Base-by-base conservation (phyloP, 2,797 vertebrate species). In the Oryzias sinensis region DNA sequence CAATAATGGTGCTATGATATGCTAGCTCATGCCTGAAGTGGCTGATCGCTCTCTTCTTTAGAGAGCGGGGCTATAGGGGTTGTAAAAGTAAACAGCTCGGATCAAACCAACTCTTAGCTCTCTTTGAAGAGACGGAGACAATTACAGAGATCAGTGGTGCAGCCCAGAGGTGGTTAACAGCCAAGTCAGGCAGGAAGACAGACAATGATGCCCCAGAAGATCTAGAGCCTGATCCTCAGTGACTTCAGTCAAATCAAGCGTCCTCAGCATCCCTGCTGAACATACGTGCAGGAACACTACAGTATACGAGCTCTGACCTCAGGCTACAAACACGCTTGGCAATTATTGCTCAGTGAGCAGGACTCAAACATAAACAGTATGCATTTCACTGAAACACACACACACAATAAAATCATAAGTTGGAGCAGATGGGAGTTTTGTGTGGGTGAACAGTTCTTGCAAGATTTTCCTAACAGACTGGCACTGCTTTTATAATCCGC, bases 101-200 rank as follows among this genome's bases (percentile, higher is more conserved):
- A 90, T 89, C 87, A 87, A 89, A 85, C 84, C 81, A 84, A 86
- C 82, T 87, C 82, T 82, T 73, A 50, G 76, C 79, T 84, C 76
- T 65, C 79, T 88, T 87, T 88, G 84, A 90, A 89, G 86, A 87
- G 80, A 75, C 74, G 65, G 69, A 87, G 85, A 88, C 83, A 86
- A 89, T 90, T 88, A 89, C 73, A 25, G 66, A 84, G 87, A 87
- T 87, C 86, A 89, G 78, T 86, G 86, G 84, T 82, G 83, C 87
- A 85, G 79, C 84, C 85, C 83, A 81, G 79, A 85, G 85, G 81
- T 88, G 84, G 86, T 88, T 87, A 87, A 86, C 83, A 83, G 81
- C 85, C 81, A 58, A 80, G 83, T 82, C 84, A 79, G 79, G 76
- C 79, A 81, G 80, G 83, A 81, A 85, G 85, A 81, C 81, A 79